Conservation (phyloP, 2,113 vertebrate genomes). For the Paracanthobrama guichenoti region DNA sequence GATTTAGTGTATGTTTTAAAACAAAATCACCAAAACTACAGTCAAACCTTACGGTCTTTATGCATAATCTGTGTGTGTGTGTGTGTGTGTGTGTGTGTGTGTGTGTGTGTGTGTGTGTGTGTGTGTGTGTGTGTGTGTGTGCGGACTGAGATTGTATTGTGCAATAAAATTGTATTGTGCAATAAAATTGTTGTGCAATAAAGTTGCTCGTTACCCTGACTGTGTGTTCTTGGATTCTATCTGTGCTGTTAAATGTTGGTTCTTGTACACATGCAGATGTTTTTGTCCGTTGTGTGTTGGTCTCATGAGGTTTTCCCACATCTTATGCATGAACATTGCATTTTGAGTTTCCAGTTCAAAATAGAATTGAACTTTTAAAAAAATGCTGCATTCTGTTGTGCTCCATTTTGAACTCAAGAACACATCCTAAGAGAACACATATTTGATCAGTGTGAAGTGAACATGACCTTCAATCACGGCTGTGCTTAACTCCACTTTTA, state of each 20-base stretch:
- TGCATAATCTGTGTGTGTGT: too few relatives aligned
- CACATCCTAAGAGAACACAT: not conserved
- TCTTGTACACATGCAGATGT: not conserved
- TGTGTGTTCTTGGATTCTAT: not conserved
- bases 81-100: too few relatives aligned
- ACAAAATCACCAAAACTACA: not conserved
- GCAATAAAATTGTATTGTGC: not conserved
- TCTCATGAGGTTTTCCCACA: not conserved
- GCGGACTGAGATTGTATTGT: not conserved
- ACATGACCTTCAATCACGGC: not conserved
- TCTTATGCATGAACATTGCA: not conserved
- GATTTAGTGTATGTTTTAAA: not conserved
- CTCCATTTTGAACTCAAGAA: not conserved
- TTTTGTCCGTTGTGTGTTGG: not conserved
- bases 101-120: too few relatives aligned
- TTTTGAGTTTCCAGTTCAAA: not conserved
- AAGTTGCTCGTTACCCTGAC: not conserved
- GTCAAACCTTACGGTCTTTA: not conserved
- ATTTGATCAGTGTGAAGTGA: not conserved
- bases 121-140: too few relatives aligned
- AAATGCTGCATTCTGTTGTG: not conserved
- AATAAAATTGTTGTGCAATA: not conserved
- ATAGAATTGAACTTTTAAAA: not conserved
- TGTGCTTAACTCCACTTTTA: too few relatives aligned
- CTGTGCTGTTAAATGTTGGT: not conserved